Conservation (phyloP, 2,888 invertebrate species). For the Hyposoter dolosus region DNA sequence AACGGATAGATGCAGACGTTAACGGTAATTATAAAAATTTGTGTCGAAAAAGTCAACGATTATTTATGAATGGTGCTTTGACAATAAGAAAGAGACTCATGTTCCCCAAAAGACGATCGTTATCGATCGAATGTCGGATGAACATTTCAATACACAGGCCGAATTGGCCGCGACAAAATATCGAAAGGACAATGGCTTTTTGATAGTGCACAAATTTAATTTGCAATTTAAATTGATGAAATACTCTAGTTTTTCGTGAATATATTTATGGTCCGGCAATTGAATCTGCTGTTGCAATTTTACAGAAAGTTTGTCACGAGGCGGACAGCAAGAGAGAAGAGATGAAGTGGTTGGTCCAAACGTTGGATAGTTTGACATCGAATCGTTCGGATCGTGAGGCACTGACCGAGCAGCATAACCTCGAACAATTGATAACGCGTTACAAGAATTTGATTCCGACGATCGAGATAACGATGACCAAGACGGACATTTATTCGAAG, state of each 20-base stretch:
- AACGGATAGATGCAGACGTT: slow-evolving; percentile 79
- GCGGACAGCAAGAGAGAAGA: slow-evolving; percentile 96
- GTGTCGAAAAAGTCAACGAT: background rate
- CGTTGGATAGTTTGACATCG: slow-evolving; percentile 93
- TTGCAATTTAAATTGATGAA: background rate
- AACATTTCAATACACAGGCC: too few species aligned
- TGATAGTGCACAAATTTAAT: background rate
- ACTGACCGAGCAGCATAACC: slow-evolving; percentile 91
- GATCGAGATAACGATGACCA: slow-evolving; percentile 96
- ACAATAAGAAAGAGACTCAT: background rate
- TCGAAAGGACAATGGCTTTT: background rate
- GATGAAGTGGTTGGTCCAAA: slow-evolving; percentile 98
- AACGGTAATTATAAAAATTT: slow-evolving; percentile 78
- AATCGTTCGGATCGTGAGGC: slow-evolving; percentile 94
- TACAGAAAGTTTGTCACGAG: slow-evolving; percentile 94
- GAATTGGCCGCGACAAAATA: too few species aligned
- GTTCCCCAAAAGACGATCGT: too few species aligned
- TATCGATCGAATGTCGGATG: too few species aligned
- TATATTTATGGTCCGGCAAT: background rate
- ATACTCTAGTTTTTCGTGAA: background rate
- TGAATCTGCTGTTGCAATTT: slow-evolving; percentile 21
- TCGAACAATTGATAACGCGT: slow-evolving; percentile 93
- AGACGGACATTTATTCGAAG: slow-evolving; percentile 96
- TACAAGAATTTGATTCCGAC: slow-evolving; percentile 97
- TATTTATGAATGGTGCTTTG: background rate